A percentile compares a stretch with the other conserved stretches of the same genome.
phyloP scores from a whole-genome alignment of 2,113 vertebrate species.

The Coturnix japonica region DNA sequence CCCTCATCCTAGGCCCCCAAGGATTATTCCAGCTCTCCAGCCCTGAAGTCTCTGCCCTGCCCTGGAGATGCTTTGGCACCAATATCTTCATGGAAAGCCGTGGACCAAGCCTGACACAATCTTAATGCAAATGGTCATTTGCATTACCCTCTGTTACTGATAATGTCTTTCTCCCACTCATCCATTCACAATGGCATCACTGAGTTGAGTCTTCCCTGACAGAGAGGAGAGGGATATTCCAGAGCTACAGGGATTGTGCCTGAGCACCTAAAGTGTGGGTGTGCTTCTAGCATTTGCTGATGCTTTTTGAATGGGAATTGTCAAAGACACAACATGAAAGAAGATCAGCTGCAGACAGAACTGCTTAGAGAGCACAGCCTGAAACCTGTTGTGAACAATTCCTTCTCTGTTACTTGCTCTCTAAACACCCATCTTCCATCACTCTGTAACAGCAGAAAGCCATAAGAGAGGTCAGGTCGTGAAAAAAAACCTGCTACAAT shows the following conservation, averaged over 20 bases:
- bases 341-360: background rate
- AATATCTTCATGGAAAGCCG: background rate
- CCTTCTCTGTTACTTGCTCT: background rate
- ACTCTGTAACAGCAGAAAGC: background rate
- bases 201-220: background rate
- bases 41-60: background rate
- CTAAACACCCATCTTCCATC: background rate
- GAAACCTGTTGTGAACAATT: background rate
- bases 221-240: background rate
- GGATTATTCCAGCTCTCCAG: background rate
- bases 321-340: background rate
- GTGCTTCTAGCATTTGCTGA: background rate
- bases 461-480: background rate
- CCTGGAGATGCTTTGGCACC: background rate
- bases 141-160: background rate
- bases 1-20: background rate
- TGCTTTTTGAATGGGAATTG: background rate
- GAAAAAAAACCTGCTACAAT: background rate
- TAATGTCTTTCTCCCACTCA: background rate
- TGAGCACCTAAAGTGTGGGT: background rate
- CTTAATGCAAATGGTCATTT: background rate
- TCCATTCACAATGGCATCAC: background rate
- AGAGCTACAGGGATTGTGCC: background rate
- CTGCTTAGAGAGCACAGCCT: background rate
- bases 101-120: fast-evolving